Percentiles rank a stretch among this genome's conserved stretches.
Evolutionary conservation across 2,888 invertebrate genomes (phyloP).

Genomic region (Tortrix viridana): DNA sequence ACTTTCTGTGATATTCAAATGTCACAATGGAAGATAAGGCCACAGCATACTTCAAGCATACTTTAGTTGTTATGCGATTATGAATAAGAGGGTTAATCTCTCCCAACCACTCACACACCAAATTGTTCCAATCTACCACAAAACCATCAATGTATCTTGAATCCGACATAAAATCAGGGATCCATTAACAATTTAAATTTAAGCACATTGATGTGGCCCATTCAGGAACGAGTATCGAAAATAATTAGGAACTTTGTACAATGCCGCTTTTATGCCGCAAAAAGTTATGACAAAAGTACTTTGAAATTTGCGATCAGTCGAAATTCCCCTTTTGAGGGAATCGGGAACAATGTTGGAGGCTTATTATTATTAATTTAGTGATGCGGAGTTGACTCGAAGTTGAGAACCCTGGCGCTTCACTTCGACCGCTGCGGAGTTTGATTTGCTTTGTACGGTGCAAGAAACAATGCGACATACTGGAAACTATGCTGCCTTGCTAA

Average conservation of each 20-base stretch:
- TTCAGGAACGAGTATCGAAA: conserved; percentile 28
- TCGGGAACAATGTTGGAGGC: conserved; percentile 33
- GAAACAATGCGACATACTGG: too few relatives aligned
- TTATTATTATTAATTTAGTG: conserved; percentile 37
- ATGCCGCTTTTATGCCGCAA: conserved; percentile 24
- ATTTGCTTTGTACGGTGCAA: too few relatives aligned
- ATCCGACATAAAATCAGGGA: conserved; percentile 10
- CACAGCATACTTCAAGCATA: too few relatives aligned
- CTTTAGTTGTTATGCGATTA: too few relatives aligned
- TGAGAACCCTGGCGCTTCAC: conserved; percentile 1
- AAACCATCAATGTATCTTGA: conserved; percentile 10
- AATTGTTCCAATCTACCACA: neutral
- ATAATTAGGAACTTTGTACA: conserved; percentile 26
- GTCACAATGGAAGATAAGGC: too few relatives aligned
- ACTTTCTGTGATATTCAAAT: too few relatives aligned
- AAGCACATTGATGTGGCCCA: conserved; percentile 31
- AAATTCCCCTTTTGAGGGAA: conserved; percentile 28
- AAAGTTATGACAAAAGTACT: conserved; percentile 25
- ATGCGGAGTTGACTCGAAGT: conserved; percentile 27
- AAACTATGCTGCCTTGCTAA: too few relatives aligned
- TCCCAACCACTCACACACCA: too few relatives aligned
- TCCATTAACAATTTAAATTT: conserved; percentile 32
- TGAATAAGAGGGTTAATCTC: too few relatives aligned
- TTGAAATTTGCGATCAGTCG: conserved; percentile 27
- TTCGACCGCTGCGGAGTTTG: too few relatives aligned